Conservation (phyloP, 1,140 invertebrate species). For the Yoshiicerus persimilis region DNA sequence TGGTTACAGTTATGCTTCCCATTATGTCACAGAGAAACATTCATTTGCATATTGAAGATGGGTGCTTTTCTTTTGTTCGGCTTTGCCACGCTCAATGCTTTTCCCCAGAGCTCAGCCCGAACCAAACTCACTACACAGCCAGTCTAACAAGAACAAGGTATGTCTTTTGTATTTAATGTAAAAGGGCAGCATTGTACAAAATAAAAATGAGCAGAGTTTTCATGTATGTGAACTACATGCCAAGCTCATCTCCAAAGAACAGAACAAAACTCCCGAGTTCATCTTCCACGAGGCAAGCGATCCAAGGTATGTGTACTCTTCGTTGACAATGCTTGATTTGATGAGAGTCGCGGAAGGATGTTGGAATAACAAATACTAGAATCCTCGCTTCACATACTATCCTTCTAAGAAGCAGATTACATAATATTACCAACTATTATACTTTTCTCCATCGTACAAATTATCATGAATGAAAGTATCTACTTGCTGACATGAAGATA, state of each 20-base stretch:
- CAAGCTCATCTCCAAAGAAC: neutral
- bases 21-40: conserved; percentile 16
- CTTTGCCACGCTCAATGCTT: neutral
- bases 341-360: neutral
- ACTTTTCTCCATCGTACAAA: neutral
- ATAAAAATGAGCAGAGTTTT: neutral
- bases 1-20: neutral
- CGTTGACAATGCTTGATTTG: neutral
- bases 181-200: neutral
- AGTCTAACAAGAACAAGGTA: neutral
- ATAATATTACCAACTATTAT: neutral
- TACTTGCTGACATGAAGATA: neutral
- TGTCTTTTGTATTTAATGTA: neutral
- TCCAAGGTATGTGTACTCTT: neutral
- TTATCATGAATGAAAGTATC: neutral
- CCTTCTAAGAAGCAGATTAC: neutral
- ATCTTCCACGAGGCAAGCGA: neutral
- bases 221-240: neutral
- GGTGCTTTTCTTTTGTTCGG: neutral
- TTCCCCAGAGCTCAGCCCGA: neutral
- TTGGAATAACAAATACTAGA: neutral
- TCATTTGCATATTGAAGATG: conserved; percentile 15
- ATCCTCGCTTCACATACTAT: neutral
- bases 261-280: neutral
- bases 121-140: neutral